These are phyloP conservation scores for Fringilla coelebs DNA, from an alignment of 2,797 vertebrate species.

Conservation along the genomic window DNA sequence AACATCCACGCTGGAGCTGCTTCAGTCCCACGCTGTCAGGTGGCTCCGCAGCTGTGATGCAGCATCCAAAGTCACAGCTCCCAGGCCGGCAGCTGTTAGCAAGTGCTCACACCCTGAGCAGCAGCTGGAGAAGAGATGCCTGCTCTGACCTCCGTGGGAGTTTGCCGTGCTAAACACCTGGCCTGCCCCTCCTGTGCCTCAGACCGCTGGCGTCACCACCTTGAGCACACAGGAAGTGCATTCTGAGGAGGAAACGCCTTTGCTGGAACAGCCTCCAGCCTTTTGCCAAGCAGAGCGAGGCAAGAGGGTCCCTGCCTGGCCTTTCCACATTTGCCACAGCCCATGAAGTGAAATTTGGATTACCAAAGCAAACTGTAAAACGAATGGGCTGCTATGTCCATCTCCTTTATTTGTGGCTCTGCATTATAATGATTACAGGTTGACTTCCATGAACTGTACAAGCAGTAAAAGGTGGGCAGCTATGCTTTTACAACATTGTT, in stretches of 20 bases:
- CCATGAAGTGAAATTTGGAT: background rate
- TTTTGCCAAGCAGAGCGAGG: background rate
- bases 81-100: accelerated
- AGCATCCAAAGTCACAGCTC: background rate
- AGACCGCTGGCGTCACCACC: accelerated
- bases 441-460: conserved; percentile 74
- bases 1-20: background rate
- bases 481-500: conserved; percentile 76
- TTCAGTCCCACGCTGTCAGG: accelerated
- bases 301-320: background rate
- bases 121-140: background rate
- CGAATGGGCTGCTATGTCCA: conserved; percentile 33
- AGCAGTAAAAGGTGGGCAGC: conserved; percentile 73
- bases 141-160: accelerated
- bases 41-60: background rate
- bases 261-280: accelerated
- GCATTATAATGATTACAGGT: conserved; percentile 73
- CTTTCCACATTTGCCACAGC: background rate
- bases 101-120: background rate
- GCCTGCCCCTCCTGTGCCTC: background rate
- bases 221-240: accelerated
- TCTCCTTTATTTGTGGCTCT: conserved; percentile 76
- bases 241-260: background rate
- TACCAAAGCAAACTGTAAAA: conserved; percentile 38
- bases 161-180: accelerated